These are phyloP conservation scores for Margaritifera margaritifera DNA, from an alignment of 2,888 invertebrate species.

Conservation along the genomic window DNA sequence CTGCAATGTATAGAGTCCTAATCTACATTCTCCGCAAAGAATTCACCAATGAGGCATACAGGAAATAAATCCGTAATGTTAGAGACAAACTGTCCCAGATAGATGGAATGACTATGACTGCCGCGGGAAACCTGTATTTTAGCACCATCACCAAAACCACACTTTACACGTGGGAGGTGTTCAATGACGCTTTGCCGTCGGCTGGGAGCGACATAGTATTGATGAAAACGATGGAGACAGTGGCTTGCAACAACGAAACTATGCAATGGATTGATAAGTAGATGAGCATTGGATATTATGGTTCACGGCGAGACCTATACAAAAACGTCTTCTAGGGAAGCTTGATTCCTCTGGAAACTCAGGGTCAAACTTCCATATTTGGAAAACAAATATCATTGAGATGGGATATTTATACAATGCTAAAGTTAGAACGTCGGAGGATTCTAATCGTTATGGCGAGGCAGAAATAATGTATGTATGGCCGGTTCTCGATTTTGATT, in stretches of 20 bases:
- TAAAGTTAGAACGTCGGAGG: too few species aligned
- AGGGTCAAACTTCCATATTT: slow-evolving; percentile 41
- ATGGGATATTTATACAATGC: not conserved
- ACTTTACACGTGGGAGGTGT: slow-evolving; percentile 37
- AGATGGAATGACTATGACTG: slow-evolving; percentile 40
- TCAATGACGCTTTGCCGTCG: slow-evolving; percentile 10
- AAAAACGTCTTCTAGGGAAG: slow-evolving; percentile 35
- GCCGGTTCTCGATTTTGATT: slow-evolving; percentile 8
- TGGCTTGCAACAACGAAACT: slow-evolving; percentile 27
- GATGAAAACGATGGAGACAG: slow-evolving; percentile 9
- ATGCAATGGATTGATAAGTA: slow-evolving; percentile 48
- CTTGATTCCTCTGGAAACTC: slow-evolving; percentile 19
- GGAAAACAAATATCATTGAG: slow-evolving; percentile 39
- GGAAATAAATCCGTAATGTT: slow-evolving; percentile 26
- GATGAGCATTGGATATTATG: slow-evolving; percentile 44
- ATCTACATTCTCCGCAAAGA: slow-evolving; percentile 34
- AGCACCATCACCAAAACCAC: slow-evolving; percentile 32
- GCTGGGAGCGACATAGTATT: slow-evolving; percentile 11
- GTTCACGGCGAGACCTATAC: slow-evolving; percentile 43
- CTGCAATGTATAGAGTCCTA: slow-evolving; percentile 38
- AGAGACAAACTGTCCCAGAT: slow-evolving; percentile 35
- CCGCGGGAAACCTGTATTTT: slow-evolving; percentile 34
- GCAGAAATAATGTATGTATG: slow-evolving; percentile 10
- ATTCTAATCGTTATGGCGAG: too few species aligned
- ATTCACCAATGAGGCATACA: slow-evolving; percentile 18